These are phyloP conservation scores for Gobiocypris rarus DNA, from an alignment of 2,113 vertebrate genomes.

Conservation along the genomic window DNA sequence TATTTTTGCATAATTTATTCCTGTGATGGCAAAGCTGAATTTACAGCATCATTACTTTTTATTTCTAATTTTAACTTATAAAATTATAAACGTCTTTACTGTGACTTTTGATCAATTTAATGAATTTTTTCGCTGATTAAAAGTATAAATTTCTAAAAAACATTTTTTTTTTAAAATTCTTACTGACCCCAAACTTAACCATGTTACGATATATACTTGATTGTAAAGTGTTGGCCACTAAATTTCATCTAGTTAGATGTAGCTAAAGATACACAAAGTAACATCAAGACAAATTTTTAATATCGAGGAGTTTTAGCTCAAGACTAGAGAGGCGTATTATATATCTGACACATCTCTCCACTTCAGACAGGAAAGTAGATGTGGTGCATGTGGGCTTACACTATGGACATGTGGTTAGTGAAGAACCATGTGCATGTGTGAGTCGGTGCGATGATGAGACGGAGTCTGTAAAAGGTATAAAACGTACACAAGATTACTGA, in stretches of 20 bases:
- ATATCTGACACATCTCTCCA: background rate
- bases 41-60: too few relatives aligned
- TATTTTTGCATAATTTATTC: background rate
- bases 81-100: background rate
- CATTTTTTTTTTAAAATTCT: too few relatives aligned
- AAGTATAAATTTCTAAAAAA: background rate
- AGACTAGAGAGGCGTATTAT: background rate
- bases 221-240: background rate
- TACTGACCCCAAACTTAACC: background rate
- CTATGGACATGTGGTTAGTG: slow-evolving; percentile 43
- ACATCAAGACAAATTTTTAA: too few relatives aligned
- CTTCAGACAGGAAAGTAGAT: slow-evolving; percentile 43
- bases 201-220: background rate
- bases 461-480: background rate
- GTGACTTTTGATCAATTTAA: background rate
- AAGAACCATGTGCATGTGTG: slow-evolving; percentile 34
- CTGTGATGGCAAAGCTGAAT: too few relatives aligned
- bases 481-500: slow-evolving; percentile 92
- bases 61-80: background rate
- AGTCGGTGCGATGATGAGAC: background rate
- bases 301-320: background rate
- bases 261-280: background rate
- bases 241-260: background rate
- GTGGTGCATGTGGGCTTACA: slow-evolving; percentile 43
- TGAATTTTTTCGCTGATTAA: background rate